phyloP scores from a whole-genome alignment of 1,140 invertebrate species.

The Maconellicoccus hirsutus region DNA sequence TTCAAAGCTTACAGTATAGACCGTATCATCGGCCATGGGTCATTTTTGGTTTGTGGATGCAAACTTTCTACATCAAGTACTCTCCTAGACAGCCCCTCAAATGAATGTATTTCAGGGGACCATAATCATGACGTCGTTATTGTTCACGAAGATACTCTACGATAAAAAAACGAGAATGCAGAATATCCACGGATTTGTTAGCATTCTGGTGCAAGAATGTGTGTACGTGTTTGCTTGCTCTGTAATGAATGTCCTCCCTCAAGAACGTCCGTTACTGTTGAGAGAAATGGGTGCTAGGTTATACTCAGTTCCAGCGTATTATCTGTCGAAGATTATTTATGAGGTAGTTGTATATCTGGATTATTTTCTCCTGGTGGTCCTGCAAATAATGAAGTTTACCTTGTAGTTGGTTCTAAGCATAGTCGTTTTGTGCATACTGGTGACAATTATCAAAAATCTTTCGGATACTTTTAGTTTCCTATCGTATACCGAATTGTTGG shows the following conservation, averaged over 20 bases:
- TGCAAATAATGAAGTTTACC: conserved; percentile 18
- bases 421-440: conserved; percentile 46
- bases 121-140: not conserved
- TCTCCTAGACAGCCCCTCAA: not conserved
- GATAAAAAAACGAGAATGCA: conserved; percentile 50
- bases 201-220: conserved; percentile 54
- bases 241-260: conserved; percentile 54
- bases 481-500: conserved; percentile 32
- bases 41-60: not conserved
- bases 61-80: not conserved
- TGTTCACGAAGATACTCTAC: not conserved
- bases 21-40: not conserved
- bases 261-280: conserved; percentile 50
- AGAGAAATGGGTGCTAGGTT: conserved; percentile 52
- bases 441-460: conserved; percentile 42
- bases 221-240: conserved; percentile 56
- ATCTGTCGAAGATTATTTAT: conserved; percentile 55
- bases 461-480: conserved; percentile 37
- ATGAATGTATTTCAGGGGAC: not conserved
- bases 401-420: conserved; percentile 49
- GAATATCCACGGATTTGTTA: conserved; percentile 55
- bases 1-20: not conserved
- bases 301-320: conserved; percentile 52
- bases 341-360: conserved; percentile 41
- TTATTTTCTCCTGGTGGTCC: no score